A percentile compares a stretch with the other conserved stretches of the same genome.
Evolutionary conservation across 2,113 vertebrate species (phyloP).

Genomic region (Azemiops feae): DNA sequence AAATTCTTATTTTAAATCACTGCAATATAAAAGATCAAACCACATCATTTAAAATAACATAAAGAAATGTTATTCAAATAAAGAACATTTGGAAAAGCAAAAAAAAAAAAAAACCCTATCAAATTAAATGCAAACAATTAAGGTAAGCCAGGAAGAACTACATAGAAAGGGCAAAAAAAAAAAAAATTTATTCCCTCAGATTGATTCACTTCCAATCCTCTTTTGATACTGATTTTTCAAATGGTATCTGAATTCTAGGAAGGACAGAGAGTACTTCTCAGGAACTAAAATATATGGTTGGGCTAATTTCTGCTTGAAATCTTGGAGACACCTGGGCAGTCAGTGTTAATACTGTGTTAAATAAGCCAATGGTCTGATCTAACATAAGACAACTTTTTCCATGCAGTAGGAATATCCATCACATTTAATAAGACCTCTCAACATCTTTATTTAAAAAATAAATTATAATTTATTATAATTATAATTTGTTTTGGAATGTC

Average conservation of each 20-base stretch:
- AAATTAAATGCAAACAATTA: neutral
- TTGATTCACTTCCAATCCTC: neutral
- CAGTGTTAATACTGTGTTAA: neutral
- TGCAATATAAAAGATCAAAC: neutral
- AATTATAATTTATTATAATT: neutral
- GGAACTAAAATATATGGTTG: neutral
- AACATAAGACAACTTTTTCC: neutral
- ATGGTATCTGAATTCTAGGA: neutral
- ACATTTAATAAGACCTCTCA: neutral
- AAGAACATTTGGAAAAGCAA: neutral
- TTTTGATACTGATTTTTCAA: neutral
- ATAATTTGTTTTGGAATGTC: neutral
- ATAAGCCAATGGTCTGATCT: neutral
- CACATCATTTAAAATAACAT: neutral
- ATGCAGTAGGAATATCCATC: neutral
- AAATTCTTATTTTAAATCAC: neutral
- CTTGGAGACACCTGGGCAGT: neutral
- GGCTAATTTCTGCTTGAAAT: neutral
- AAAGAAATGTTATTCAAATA: neutral
- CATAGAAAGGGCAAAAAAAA: neutral
- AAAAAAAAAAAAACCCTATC: neutral
- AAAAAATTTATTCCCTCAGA: neutral
- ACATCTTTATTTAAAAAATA: neutral
- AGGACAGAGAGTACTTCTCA: neutral
- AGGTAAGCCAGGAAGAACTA: neutral